Conservation (phyloP, 2,797 vertebrate species). For the Chloroceryle inda region DNA sequence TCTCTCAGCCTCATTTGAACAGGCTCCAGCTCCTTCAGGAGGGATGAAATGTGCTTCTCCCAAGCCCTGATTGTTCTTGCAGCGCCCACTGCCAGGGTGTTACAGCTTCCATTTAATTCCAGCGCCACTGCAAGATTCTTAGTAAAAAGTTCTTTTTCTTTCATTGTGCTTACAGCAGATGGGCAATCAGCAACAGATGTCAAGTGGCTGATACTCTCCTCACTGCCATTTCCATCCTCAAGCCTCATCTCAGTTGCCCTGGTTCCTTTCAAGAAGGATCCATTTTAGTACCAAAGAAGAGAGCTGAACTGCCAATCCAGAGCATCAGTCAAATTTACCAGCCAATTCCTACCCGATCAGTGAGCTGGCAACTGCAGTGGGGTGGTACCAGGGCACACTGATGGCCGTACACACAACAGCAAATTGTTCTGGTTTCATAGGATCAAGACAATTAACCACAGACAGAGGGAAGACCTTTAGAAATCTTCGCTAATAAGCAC, state of each 20-base stretch:
- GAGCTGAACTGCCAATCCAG: not conserved
- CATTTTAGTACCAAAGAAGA: not conserved
- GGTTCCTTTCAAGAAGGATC: not conserved
- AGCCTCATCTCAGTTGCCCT: not conserved
- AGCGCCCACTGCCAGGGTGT: not conserved
- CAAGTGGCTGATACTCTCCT: not conserved
- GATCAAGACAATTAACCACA: not conserved
- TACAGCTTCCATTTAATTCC: not conserved
- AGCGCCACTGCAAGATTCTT: not conserved
- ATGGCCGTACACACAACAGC: not conserved
- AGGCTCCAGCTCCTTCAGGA: not conserved
- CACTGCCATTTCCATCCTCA: not conserved
- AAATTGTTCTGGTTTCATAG: not conserved
- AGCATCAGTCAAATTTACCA: not conserved
- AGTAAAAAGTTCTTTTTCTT: not conserved
- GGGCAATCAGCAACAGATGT: not conserved
- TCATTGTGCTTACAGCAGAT: not conserved
- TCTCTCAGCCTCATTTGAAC: not conserved
- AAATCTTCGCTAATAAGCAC: not conserved
- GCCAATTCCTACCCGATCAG: not conserved
- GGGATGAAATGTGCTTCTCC: not conserved
- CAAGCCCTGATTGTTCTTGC: not conserved
- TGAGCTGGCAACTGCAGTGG: not conserved
- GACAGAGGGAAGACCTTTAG: not conserved
- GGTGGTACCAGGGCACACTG: not conserved